Evolutionary conservation across 2,797 vertebrate species (phyloP).

Genomic region (Carcharodon carcharias): DNA sequence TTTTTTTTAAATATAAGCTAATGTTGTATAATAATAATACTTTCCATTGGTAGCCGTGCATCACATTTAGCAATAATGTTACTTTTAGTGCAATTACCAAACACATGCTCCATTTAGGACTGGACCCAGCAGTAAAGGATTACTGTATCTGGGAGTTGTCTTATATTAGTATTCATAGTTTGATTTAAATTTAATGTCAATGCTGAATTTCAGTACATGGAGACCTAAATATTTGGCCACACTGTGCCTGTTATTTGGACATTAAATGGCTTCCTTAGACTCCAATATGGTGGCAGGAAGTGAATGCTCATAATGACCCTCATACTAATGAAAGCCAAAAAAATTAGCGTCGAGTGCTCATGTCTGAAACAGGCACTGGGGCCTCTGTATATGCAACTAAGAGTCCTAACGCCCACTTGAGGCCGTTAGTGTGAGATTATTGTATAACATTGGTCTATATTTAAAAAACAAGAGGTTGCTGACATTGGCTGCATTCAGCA

Average conservation of each 20-base stretch:
- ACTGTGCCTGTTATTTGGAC: too few relatives aligned
- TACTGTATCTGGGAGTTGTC: not conserved
- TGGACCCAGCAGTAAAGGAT: not conserved
- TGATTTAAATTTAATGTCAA: not conserved
- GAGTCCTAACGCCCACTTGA: too few relatives aligned
- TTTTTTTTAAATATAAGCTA: not conserved
- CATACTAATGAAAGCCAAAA: not conserved
- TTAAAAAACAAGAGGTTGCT: too few relatives aligned
- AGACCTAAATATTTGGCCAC: not conserved
- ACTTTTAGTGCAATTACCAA: not conserved
- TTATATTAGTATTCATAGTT: not conserved
- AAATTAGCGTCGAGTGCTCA: too few relatives aligned
- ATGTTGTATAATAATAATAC: not conserved
- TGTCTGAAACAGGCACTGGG: too few relatives aligned
- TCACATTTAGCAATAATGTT: not conserved
- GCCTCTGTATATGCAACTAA: too few relatives aligned
- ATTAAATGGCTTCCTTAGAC: not conserved
- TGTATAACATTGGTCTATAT: too few relatives aligned
- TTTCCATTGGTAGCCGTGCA: not conserved
- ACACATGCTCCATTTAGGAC: not conserved
- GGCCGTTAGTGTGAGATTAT: too few relatives aligned
- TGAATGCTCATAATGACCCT: not conserved
- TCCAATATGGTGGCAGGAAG: not conserved
- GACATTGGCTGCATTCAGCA: too few relatives aligned
- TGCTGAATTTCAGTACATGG: not conserved